Percentiles rank a stretch among this genome's conserved stretches.
Evolutionary conservation across 2,113 vertebrate genomes (phyloP).

Genomic region (Triplophysa tibetana): DNA sequence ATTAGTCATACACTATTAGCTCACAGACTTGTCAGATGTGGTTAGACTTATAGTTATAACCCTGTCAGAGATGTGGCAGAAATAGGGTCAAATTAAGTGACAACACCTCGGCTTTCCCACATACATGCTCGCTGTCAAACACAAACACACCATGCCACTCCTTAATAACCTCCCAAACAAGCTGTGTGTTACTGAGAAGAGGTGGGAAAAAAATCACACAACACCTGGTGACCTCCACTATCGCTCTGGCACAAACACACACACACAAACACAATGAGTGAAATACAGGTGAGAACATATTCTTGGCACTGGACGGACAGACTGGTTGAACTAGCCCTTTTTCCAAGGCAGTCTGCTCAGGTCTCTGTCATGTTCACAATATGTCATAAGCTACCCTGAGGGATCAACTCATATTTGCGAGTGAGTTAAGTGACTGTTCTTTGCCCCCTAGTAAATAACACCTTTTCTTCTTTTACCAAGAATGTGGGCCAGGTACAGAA

Average conservation of each 20-base stretch:
- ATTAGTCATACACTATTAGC: no score
- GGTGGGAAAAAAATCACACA: constrained; percentile 28
- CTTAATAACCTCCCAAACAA: constrained; percentile 26
- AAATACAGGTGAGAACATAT: constrained; percentile 46
- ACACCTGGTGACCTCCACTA: constrained; percentile 64
- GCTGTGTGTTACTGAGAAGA: constrained; percentile 24
- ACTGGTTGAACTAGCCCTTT: constrained; percentile 65
- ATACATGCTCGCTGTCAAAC: not conserved
- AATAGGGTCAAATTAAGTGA: constrained; percentile 14
- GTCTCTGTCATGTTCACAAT: constrained; percentile 44
- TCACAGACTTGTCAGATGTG: not conserved
- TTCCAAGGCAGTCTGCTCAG: constrained; percentile 10
- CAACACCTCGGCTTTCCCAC: constrained; percentile 22
- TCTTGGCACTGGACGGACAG: constrained; percentile 44
- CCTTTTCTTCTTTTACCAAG: not conserved
- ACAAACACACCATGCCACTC: constrained; percentile 9
- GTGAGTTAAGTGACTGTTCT: constrained; percentile 22
- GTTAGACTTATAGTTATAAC: no score
- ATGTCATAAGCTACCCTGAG: constrained; percentile 36
- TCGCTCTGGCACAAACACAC: constrained; percentile 23
- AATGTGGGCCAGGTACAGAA: not conserved
- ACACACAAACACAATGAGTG: constrained; percentile 46
- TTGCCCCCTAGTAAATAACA: constrained; percentile 18
- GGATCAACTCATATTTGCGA: constrained; percentile 19
- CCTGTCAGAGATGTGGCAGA: not conserved